phyloP scores from a whole-genome alignment of 2,888 invertebrate genomes.

The Pyrgus malvae region DNA sequence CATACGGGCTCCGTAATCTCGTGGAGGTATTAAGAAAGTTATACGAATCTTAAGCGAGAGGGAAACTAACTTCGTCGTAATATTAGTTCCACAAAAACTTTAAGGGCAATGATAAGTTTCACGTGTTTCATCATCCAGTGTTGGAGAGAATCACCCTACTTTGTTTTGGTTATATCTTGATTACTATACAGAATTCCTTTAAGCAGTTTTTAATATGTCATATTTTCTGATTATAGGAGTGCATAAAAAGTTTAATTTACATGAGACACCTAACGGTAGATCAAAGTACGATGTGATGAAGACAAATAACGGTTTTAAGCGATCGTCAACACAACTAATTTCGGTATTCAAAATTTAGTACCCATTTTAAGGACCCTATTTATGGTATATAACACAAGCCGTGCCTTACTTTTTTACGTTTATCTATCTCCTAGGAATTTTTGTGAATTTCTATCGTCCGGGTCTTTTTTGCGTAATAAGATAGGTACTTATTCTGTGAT shows the following conservation, averaged over 20 bases:
- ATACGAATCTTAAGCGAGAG: constrained; percentile 65
- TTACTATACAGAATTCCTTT: constrained; percentile 26
- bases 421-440: no score
- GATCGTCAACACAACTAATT: no score
- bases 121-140: constrained; percentile 43
- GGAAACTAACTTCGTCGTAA: constrained; percentile 62
- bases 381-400: no score
- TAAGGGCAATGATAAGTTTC: constrained; percentile 59
- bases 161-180: constrained; percentile 35
- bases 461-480: no score
- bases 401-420: no score
- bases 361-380: no score
- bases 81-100: constrained; percentile 71
- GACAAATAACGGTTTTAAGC: no score
- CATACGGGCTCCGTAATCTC: constrained; percentile 70
- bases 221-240: background rate
- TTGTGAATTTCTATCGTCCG: no score
- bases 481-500: no score
- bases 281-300: no score
- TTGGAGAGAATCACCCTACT: constrained; percentile 26
- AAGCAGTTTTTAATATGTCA: background rate
- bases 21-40: constrained; percentile 76
- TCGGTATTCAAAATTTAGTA: no score
- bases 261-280: no score
- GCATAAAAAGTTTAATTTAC: background rate